Conservation (phyloP, 2,888 invertebrate species). For the Drosophila differens region DNA sequence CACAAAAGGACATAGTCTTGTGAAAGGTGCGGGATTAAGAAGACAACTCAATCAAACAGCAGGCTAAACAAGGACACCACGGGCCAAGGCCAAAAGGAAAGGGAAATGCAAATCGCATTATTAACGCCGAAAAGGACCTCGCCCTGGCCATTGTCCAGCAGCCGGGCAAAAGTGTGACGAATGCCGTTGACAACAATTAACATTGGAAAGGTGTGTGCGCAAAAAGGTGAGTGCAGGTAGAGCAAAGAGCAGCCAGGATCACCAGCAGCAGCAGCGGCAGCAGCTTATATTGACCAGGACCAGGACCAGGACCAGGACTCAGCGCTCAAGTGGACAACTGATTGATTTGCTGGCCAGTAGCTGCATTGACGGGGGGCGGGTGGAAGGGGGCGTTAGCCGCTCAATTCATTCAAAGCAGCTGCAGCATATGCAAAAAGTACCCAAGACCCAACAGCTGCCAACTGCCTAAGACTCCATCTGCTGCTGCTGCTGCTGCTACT, state of each 20-base stretch:
- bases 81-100: conserved; percentile 50
- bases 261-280: not conserved
- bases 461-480: conserved; percentile 45
- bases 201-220: conserved; percentile 29
- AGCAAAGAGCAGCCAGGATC: not conserved
- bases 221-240: conserved; percentile 54
- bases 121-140: conserved; percentile 76
- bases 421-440: conserved; percentile 70
- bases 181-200: conserved; percentile 76
- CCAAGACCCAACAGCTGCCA: conserved; percentile 46
- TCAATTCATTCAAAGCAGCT: conserved; percentile 60
- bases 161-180: conserved; percentile 71
- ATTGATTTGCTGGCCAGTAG: conserved; percentile 50
- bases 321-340: conserved; percentile 70
- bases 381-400: conserved; percentile 9
- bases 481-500: conserved; percentile 7
- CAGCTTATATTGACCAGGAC: conserved; percentile 17
- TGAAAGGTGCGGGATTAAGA: conserved; percentile 71
- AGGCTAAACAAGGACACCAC: conserved; percentile 49
- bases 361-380: conserved; percentile 4
- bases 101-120: conserved; percentile 84
- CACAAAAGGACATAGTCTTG: conserved; percentile 26
- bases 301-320: not conserved
- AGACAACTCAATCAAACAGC: conserved; percentile 74
- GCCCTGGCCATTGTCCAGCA: conserved; percentile 59